Conservation (phyloP, 1,140 invertebrate genomes). For the Brachystomella parvula region DNA sequence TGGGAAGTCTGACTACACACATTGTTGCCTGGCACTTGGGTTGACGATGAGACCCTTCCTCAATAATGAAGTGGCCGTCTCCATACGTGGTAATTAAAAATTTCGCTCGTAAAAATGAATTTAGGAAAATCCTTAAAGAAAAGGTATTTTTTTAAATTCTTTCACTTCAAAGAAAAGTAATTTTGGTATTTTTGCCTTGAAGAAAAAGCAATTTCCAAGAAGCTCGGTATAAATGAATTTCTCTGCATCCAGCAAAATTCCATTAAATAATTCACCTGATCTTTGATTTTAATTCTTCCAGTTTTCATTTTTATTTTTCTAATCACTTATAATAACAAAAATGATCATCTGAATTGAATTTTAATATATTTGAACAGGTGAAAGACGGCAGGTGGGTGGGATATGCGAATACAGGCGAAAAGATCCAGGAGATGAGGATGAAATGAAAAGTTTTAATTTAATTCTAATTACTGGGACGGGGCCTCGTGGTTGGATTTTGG, state of each 20-base stretch:
- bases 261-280: neutral
- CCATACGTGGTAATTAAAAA: neutral
- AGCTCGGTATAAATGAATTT: neutral
- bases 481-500: neutral
- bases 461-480: conserved; percentile 3
- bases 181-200: neutral
- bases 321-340: conserved; percentile 1
- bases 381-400: neutral
- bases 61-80: neutral
- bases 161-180: too few relatives aligned
- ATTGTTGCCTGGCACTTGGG: neutral
- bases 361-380: neutral
- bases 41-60: neutral
- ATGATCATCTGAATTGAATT: too few relatives aligned
- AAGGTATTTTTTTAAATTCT: neutral
- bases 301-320: neutral
- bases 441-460: neutral
- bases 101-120: neutral
- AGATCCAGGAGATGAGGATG: neutral
- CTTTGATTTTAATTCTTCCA: neutral
- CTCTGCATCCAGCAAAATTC: neutral
- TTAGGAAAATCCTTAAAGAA: neutral
- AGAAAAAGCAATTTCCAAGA: too few relatives aligned
- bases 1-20: neutral
- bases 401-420: neutral